Base-by-base conservation (phyloP, 2,113 vertebrate species). In the Zosterops hypoxanthus region DNA sequence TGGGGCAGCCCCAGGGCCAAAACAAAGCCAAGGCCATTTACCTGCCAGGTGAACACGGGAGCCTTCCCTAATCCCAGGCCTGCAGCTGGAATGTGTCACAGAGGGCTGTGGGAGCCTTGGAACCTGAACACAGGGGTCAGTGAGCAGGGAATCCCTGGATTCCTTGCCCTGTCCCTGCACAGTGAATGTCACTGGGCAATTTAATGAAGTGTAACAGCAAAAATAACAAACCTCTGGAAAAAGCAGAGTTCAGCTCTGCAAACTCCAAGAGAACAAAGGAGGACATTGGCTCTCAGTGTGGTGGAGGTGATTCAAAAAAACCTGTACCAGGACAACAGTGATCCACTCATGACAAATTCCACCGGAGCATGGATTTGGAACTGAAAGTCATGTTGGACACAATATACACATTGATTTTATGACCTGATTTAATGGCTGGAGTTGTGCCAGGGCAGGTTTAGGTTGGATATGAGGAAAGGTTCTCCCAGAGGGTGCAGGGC, bases 401-500 rank as follows among this genome's bases (percentile, higher is more conserved):
- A 63, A 41, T 0, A n/a, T 22, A 11, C 4, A 19, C 19, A 13
- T 0, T 52, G 41, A 26, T 9, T 72, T 15, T 11, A 53, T 3
- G 2, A 15, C 25, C 52, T n/a, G 65, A 63, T 55, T n/a, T n/a
- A 49, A 41, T 6, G 34, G 47, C 63, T 55, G 70, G 42, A 76
- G 55, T 55, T 82, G 55, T 12, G n/a, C 0, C 55, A 66, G 52
- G 52, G 13, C 0, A 53, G 29, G 53, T 2, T 75, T 6, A 31
- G n/a, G 55, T 0, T n/a, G n/a, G 47, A 7, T 0, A 2, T 41
- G 2, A 53, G 20, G 1, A n/a, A 71, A 61, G 29, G n/a, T 7
- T 47, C 16, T 29, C 36, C n/a, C 69, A n/a, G 39, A 53, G n/a
- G 39, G 7, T 52, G 60, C 29, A 5, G 53, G 86, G 86, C 77